Conservation (phyloP, 64 coral and sea anemone genomes). For the Stichodactyla mertensii region DNA sequence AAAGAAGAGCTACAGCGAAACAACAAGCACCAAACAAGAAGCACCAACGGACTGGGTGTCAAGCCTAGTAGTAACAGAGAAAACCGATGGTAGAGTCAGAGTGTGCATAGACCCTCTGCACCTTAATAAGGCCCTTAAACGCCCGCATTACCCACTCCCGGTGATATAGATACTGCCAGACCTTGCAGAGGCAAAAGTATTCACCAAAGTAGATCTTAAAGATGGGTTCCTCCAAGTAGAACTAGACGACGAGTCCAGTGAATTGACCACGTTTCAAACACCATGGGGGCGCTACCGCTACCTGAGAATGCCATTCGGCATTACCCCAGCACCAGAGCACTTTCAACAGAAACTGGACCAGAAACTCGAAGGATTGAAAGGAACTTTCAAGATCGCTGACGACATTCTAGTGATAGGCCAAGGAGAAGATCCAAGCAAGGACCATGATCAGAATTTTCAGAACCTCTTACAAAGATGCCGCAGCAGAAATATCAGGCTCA, state of each 20-base stretch:
- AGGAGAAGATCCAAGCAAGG: conserved; percentile 11
- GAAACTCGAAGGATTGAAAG: conserved; percentile 24
- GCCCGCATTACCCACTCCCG: background rate
- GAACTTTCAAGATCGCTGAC: conserved; percentile 22
- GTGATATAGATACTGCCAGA: background rate
- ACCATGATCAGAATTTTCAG: conserved; percentile 44
- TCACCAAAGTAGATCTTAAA: conserved; percentile 25
- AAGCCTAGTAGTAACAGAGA: conserved; percentile 39
- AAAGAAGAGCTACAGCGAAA: background rate
- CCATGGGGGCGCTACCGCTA: conserved; percentile 29
- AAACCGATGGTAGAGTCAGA: conserved; percentile 16
- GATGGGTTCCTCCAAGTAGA: conserved; percentile 29
- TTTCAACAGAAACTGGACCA: conserved; percentile 13
- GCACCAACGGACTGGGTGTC: conserved; percentile 21
- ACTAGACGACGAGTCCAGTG: conserved; percentile 32
- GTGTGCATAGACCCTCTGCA: background rate
- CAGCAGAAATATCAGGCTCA: conserved; percentile 49
- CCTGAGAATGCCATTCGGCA: conserved; percentile 39
- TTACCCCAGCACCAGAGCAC: background rate
- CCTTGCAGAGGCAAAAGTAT: conserved; percentile 13
- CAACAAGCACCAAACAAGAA: conserved; percentile 11
- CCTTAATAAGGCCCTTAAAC: background rate
- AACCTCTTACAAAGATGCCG: conserved; percentile 31
- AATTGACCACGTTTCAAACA: conserved; percentile 26
- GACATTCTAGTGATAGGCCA: conserved; percentile 9